Base-by-base conservation (phyloP, 2,113 vertebrate species). In the Oncorhynchus kisutch region DNA sequence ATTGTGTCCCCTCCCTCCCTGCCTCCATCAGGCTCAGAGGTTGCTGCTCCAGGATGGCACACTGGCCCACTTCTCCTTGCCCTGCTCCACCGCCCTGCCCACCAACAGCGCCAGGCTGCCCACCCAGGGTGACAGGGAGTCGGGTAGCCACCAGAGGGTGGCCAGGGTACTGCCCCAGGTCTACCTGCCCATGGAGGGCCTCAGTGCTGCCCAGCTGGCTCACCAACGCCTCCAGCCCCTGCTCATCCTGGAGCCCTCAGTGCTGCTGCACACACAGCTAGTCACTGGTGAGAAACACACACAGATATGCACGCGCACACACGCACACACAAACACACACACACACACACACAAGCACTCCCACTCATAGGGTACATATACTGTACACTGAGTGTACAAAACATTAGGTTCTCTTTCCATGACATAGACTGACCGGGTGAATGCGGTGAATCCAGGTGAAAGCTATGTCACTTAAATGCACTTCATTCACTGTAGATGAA, bases 221-320 rank as follows among this genome's bases (percentile, higher is more conserved):
- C 29, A 29, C 74, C 91, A 94, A 20, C 91, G 89, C 54, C 90
- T 98, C 31, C 96, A 97, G 86, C 95, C 95, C 1, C 84, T 98
- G 76, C 90, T 99, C 75, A 94, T 99, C 78, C 89, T 98, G 75
- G 97, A 98, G 51, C 95, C 95, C 13, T 84, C 95, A 0, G 94
- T 94, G 51, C 85, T 93, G 24, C 78, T 94, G 67, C 96, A 94
- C 39, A 0, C 94, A 3, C 94, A 95, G 0, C 89, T 97, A 72
- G 88, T 97, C 82, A 92, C 94, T 0, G 85, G 96, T 97, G 74
- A 91, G 94, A 78, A 24, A 78, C 72, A 75, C 14, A 34, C 54
- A 76, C 65, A 31, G 11, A 18, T 5, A 27, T 67, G 20, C 24
- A 7, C 45, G 24, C 16, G 8, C 34, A 8, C 34, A 39, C 34